Conservation (phyloP, 2,888 invertebrate genomes). For the Agriopis marginaria region DNA sequence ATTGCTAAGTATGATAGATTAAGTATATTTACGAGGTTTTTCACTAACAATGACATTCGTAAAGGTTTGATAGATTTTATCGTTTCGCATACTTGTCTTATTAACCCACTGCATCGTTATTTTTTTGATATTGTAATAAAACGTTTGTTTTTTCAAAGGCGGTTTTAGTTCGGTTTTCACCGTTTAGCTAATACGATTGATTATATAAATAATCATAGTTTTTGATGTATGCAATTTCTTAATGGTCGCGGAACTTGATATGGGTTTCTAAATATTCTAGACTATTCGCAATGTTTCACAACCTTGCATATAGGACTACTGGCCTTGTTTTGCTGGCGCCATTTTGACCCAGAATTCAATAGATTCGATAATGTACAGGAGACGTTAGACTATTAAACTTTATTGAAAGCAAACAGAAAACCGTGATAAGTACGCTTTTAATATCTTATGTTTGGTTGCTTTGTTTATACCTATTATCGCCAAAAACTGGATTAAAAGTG, state of each 20-base stretch:
- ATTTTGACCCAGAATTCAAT: conserved; percentile 24
- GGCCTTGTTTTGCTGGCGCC: conserved; percentile 27
- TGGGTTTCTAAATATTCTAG: not conserved
- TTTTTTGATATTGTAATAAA: not conserved
- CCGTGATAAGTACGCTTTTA: too few relatives aligned
- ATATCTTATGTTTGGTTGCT: too few relatives aligned
- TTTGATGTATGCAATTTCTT: not conserved
- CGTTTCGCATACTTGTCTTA: too few relatives aligned
- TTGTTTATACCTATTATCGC: too few relatives aligned
- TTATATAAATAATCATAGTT: not conserved
- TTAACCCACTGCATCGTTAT: too few relatives aligned
- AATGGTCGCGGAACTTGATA: too few relatives aligned
- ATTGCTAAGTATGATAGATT: not conserved
- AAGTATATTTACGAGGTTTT: not conserved
- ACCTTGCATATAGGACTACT: conserved; percentile 5
- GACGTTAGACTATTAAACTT: conserved; percentile 1
- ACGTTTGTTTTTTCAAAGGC: not conserved
- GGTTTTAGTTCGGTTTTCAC: not conserved
- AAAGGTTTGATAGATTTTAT: not conserved
- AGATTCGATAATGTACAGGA: conserved; percentile 13
- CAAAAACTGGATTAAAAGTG: too few relatives aligned
- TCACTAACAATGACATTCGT: not conserved
- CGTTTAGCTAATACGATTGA: not conserved
- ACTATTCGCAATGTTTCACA: conserved; percentile 9
- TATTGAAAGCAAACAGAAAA: not conserved